Percentiles rank a stretch among this genome's conserved stretches.
phyloP scores from a whole-genome alignment of 1,140 invertebrate species.

The Neocloeon triangulifer region DNA sequence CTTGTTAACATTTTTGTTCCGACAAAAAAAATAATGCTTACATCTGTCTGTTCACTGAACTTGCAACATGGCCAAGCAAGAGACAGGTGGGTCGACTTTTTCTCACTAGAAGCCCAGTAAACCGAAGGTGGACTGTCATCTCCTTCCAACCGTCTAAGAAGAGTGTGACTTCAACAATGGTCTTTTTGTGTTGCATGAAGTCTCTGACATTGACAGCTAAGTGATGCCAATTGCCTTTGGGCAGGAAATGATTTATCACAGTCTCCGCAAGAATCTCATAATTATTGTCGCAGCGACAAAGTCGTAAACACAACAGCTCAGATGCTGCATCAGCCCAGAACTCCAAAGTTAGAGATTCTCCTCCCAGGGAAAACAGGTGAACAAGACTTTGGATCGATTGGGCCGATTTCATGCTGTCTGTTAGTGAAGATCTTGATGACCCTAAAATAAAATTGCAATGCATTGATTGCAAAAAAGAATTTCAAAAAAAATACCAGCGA shows the following conservation, averaged over 20 bases:
- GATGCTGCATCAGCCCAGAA: slow-evolving; percentile 23
- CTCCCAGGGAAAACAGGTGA: slow-evolving; percentile 28
- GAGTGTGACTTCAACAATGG: slow-evolving; percentile 23
- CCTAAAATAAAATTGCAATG: no score
- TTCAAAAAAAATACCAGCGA: no score
- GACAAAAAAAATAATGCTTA: no score
- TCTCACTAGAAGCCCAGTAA: slow-evolving; percentile 22
- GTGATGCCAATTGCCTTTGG: slow-evolving; percentile 29
- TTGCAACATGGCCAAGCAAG: slow-evolving; percentile 21
- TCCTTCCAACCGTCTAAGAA: slow-evolving; percentile 27
- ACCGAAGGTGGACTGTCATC: slow-evolving; percentile 20
- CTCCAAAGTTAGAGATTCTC: slow-evolving; percentile 26
- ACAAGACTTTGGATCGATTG: slow-evolving; percentile 11
- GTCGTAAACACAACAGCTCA: slow-evolving; percentile 13
- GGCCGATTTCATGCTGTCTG: no score
- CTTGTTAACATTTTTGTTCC: no score
- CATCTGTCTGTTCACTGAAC: no score
- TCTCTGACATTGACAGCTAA: slow-evolving; percentile 34
- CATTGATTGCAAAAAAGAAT: no score
- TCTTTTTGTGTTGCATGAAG: slow-evolving; percentile 25
- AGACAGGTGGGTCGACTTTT: slow-evolving; percentile 23
- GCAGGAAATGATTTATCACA: slow-evolving; percentile 21
- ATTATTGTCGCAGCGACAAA: slow-evolving; percentile 18
- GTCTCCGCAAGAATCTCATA: slow-evolving; percentile 28
- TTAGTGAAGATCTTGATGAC: no score